Evolutionary conservation across 2,888 invertebrate species (phyloP).

Genomic region (Catocala sponsa): DNA sequence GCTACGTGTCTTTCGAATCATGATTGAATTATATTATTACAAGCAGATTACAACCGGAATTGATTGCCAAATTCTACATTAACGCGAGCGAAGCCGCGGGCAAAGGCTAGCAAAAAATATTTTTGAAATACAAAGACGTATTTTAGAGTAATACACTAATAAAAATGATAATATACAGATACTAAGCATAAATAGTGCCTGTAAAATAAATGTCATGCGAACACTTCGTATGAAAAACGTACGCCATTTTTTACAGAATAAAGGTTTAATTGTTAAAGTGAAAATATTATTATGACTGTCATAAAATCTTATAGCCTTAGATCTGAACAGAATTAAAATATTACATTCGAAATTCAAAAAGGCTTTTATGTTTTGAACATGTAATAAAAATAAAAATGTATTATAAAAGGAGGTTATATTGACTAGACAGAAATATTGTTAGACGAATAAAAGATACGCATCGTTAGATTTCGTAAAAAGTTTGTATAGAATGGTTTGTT

Average conservation of each 20-base stretch:
- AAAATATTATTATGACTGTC: conserved; percentile 8
- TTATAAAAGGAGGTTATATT: background rate
- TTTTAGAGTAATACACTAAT: no score
- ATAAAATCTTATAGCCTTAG: conserved; percentile 10
- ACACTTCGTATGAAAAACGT: conserved; percentile 4
- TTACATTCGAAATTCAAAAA: conserved; percentile 1
- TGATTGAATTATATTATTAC: no score
- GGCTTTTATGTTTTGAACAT: background rate
- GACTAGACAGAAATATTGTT: no score
- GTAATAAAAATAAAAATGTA: background rate
- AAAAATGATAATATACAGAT: background rate
- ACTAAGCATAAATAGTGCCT: background rate
- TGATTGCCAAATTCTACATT: no score
- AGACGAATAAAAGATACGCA: no score
- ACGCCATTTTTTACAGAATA: conserved; percentile 3
- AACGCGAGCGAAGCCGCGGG: no score
- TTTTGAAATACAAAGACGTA: no score
- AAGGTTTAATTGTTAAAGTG: conserved; percentile 9
- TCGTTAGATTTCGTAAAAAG: no score
- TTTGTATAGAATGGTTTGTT: no score
- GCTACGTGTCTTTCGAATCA: no score
- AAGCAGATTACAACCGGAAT: no score
- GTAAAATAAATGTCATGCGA: conserved; percentile 7
- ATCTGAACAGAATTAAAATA: background rate
- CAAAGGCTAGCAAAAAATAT: no score